Conservation (phyloP, 2,797 vertebrate genomes). For the Ispidina lecontei region DNA sequence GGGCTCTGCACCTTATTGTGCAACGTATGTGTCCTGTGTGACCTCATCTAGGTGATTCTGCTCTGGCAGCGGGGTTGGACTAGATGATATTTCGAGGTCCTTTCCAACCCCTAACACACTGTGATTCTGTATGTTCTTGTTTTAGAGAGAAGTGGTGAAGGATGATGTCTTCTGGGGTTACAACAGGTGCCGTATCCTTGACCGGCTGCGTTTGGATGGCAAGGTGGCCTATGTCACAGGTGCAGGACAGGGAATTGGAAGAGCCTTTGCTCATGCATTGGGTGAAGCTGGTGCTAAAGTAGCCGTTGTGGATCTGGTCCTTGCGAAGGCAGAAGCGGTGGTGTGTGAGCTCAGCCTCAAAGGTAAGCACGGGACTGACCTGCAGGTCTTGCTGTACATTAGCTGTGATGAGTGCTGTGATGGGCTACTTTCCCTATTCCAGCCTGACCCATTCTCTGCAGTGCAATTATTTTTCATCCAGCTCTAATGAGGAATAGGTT, state of each 20-base stretch:
- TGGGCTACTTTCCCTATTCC: neutral
- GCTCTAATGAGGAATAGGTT: neutral
- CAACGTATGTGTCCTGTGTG: accelerated
- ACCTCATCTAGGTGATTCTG: no score
- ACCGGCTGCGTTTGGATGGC: slow-evolving; percentile 81
- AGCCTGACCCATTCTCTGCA: neutral
- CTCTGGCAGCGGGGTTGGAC: no score
- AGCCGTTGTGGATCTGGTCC: slow-evolving; percentile 79
- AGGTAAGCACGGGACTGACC: slow-evolving; percentile 62
- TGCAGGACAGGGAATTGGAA: slow-evolving; percentile 83
- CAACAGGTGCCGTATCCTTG: slow-evolving; percentile 67
- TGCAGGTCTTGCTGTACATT: neutral
- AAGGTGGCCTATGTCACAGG: slow-evolving; percentile 84
- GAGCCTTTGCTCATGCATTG: slow-evolving; percentile 82
- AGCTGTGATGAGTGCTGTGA: accelerated
- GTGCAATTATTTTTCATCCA: neutral
- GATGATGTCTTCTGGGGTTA: slow-evolving; percentile 81
- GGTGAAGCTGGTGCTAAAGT: slow-evolving; percentile 86
- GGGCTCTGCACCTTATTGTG: neutral
- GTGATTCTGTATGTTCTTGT: neutral
- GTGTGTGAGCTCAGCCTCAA: slow-evolving; percentile 80
- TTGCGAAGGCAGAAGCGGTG: slow-evolving; percentile 78
- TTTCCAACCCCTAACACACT: no score
- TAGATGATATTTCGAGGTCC: no score
- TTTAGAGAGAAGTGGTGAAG: slow-evolving; percentile 62